Conservation (phyloP, 2,888 invertebrate genomes). For the Brachyopa scutellaris region DNA sequence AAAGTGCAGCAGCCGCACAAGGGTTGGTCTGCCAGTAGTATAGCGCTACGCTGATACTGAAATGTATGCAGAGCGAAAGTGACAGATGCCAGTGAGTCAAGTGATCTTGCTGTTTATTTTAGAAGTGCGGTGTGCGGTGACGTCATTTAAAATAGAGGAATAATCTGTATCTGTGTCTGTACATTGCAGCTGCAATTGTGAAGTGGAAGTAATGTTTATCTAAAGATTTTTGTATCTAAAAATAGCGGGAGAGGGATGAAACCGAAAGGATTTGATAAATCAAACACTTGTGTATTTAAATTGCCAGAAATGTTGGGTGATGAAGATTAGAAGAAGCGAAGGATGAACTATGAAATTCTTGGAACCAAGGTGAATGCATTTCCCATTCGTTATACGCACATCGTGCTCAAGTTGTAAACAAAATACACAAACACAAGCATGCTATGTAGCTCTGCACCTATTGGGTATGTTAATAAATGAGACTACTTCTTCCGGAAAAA, state of each 20-base stretch:
- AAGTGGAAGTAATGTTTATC: constrained; percentile 65
- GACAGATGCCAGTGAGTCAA: constrained; percentile 70
- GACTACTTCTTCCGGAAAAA: no score
- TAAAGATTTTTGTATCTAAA: constrained; percentile 38
- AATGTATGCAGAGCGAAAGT: constrained; percentile 47
- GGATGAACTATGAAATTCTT: not conserved
- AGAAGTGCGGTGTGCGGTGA: constrained; percentile 51
- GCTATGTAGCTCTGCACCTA: no score
- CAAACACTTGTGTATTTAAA: constrained; percentile 61
- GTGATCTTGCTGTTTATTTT: constrained; percentile 65
- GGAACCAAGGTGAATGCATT: not conserved
- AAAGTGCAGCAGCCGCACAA: constrained; percentile 62
- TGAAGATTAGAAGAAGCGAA: not conserved
- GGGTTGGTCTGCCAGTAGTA: constrained; percentile 34
- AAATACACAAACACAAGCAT: no score
- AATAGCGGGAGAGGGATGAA: constrained; percentile 45
- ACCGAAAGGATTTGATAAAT: constrained; percentile 64
- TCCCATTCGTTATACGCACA: not conserved
- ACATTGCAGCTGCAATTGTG: constrained; percentile 69
- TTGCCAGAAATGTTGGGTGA: no score
- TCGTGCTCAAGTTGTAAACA: no score
- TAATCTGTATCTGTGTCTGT: constrained; percentile 2
- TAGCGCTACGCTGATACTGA: not conserved
- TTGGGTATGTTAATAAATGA: no score
- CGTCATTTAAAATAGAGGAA: constrained; percentile 49